A percentile compares a stretch with the other conserved stretches of the same genome.
phyloP scores from a whole-genome alignment of 2,888 invertebrate species.

The Cephonodes hylas region DNA sequence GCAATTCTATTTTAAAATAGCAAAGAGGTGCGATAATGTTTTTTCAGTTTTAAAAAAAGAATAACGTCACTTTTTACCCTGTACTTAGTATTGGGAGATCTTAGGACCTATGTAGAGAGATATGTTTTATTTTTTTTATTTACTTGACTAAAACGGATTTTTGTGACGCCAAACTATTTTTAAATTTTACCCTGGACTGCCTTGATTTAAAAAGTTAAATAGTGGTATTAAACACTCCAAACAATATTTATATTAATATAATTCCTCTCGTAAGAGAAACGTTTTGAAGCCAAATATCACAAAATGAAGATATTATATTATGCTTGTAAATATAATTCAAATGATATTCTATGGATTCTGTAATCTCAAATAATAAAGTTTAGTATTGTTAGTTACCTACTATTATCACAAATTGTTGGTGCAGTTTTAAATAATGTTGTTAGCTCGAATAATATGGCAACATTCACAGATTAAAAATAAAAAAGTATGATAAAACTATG shows the following conservation, averaged over 20 bases:
- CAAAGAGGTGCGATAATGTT: too few relatives aligned
- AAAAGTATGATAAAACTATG: not conserved
- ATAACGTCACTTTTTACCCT: too few relatives aligned
- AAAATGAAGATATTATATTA: conserved; percentile 51
- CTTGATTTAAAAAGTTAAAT: not conserved
- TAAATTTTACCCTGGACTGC: too few relatives aligned
- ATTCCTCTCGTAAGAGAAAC: conserved; percentile 42
- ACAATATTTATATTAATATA: conserved; percentile 20
- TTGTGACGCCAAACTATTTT: too few relatives aligned
- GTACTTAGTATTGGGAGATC: too few relatives aligned
- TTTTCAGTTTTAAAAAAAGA: too few relatives aligned
- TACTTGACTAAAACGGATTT: too few relatives aligned
- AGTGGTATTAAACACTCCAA: conserved; percentile 20
- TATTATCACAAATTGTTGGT: conserved; percentile 65
- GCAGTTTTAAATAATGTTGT: conserved; percentile 32
- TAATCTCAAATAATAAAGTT: conserved; percentile 58
- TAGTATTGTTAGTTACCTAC: conserved; percentile 68
- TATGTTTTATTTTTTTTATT: too few relatives aligned
- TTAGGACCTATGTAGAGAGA: too few relatives aligned
- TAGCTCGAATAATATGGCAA: conserved; percentile 8
- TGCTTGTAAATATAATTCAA: conserved; percentile 50
- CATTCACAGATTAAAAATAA: conserved; percentile 8
- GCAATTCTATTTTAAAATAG: too few relatives aligned
- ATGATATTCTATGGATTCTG: conserved; percentile 49
- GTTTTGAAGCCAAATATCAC: conserved; percentile 74